These are phyloP conservation scores for Heliconius hewitsoni DNA, from an alignment of 1,140 invertebrate genomes.

Conservation along the genomic window DNA sequence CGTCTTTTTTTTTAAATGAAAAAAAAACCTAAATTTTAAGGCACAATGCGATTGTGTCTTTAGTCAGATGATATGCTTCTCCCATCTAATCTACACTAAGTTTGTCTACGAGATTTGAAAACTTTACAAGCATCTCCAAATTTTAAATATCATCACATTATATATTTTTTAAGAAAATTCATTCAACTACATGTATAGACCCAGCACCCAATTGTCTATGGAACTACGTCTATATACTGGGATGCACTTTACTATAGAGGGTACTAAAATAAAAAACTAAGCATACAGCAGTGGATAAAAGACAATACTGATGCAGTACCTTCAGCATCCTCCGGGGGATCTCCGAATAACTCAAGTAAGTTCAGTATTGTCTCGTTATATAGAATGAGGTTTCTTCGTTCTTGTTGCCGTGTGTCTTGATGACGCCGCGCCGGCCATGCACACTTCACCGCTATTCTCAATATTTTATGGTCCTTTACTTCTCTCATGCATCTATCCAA, in stretches of 20 bases:
- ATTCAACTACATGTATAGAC: constrained; percentile 66
- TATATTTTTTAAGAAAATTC: constrained; percentile 42
- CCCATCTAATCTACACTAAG: constrained; percentile 57
- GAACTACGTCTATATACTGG: constrained; percentile 72
- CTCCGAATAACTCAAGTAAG: neutral
- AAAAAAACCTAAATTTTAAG: constrained; percentile 65
- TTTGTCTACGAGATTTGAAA: constrained; percentile 57
- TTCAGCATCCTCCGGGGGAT: neutral
- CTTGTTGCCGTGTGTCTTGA: constrained; percentile 41
- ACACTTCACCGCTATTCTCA: constrained; percentile 53
- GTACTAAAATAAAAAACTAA: constrained; percentile 61
- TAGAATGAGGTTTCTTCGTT: constrained; percentile 48
- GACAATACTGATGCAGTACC: constrained; percentile 53
- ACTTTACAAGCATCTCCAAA: constrained; percentile 60
- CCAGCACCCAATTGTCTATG: constrained; percentile 69
- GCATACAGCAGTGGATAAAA: constrained; percentile 51
- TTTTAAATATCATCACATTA: constrained; percentile 55
- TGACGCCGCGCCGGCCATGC: constrained; percentile 54
- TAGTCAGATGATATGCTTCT: constrained; percentile 64
- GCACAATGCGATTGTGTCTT: constrained; percentile 75
- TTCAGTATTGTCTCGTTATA: constrained; percentile 60
- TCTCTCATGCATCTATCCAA: constrained; percentile 65
- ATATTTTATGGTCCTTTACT: constrained; percentile 44
- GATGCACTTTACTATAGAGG: constrained; percentile 72
- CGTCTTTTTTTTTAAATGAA: constrained; percentile 49